Evolutionary conservation across 2,797 vertebrate genomes (phyloP).

Genomic region (Spizella passerina): DNA sequence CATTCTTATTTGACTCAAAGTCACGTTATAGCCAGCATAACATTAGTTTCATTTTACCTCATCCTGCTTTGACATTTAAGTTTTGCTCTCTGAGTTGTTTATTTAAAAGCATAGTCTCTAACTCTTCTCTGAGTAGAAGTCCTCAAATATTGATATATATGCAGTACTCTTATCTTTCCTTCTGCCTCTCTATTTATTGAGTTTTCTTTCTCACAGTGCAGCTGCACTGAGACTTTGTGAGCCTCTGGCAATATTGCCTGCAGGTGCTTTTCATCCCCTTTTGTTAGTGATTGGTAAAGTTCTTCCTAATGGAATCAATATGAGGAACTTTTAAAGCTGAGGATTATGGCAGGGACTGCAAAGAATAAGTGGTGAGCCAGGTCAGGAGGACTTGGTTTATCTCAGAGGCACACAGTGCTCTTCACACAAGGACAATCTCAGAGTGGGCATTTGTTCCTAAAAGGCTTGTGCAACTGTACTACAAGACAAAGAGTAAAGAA

Average conservation of each 20-base stretch:
- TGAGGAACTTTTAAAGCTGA: background rate
- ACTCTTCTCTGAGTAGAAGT: background rate
- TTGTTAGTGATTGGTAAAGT: background rate
- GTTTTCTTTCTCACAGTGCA: background rate
- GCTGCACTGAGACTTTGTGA: background rate
- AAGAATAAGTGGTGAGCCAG: background rate
- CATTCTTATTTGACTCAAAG: background rate
- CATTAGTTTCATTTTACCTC: background rate
- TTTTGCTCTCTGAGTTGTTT: background rate
- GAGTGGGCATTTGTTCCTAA: background rate
- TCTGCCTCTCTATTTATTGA: background rate
- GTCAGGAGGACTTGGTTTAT: background rate
- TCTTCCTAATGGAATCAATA: background rate
- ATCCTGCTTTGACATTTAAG: background rate
- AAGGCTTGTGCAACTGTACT: background rate
- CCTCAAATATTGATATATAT: background rate
- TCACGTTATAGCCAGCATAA: background rate
- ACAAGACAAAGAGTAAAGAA: background rate
- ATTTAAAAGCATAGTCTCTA: background rate
- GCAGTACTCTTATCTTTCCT: background rate
- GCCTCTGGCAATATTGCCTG: background rate
- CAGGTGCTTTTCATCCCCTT: background rate
- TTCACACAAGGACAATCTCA: background rate
- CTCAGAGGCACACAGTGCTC: background rate
- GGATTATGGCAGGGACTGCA: background rate